Base-by-base conservation (phyloP, 2,113 vertebrate genomes). In the Perccottus glenii region DNA sequence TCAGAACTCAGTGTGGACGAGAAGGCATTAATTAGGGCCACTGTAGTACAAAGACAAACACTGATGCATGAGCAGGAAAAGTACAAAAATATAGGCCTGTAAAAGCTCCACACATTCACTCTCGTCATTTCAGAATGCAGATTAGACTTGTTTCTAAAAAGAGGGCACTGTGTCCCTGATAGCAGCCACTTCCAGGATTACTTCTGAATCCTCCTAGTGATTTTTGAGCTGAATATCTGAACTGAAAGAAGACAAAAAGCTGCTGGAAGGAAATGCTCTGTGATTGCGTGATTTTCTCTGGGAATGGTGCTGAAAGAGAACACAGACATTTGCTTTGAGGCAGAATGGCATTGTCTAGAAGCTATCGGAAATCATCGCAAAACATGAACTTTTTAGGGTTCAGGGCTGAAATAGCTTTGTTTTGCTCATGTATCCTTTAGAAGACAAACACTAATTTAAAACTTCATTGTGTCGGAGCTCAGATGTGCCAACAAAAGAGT, bases 251-350 rank as follows among this genome's bases (percentile, higher is more conserved):
- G 45, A 36, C 40, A 66, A 57, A 67, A 32, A 46, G 45, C 55
- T 57, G 38, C 59, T 69, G 66, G 33, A 67, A 64, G 69, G 78
- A 73, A 81, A 69, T 69, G 64, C 68, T 49, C 5, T 59, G 49
- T 65, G 73, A 87, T 78, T 77, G 64, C 64, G 78, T 75, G 43
- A 71, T 84, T 82, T 77, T 67, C 27, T 56, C 19, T 36, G 2
- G 60, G 60, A 64, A 76, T 64, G 35, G 49, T 73, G 52, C 62
- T 56, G 59, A 33, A 64, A 71, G 70, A 11, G 57, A 71, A 42
- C 36, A 32, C 59, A 70, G 53, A 55, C 46, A 9, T 81, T 75
- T 66, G 48, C 27, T 36, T 42, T 36, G 49, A 44, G 68, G 44
- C 32, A 64, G 63, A 63, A 69, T 59, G 53, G 61, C 35, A 16